Evolutionary conservation across 2,888 invertebrate genomes (phyloP).

Genomic region (Meandrusa payeni): DNA sequence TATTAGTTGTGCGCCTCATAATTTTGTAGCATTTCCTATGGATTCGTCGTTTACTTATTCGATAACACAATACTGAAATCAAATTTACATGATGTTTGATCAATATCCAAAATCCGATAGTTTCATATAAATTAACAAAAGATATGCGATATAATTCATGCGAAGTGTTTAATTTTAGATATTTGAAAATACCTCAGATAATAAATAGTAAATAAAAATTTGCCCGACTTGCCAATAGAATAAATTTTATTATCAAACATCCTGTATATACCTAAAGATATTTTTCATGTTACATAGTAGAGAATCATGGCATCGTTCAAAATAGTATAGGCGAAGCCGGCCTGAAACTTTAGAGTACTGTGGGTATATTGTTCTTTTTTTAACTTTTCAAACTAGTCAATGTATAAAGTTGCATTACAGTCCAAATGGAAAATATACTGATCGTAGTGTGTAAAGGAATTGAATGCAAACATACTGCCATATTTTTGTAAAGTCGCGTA

Average conservation of each 20-base stretch:
- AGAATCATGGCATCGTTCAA: constrained; percentile 56
- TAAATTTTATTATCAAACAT: constrained; percentile 59
- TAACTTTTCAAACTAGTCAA: constrained; percentile 29
- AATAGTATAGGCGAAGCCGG: constrained; percentile 75
- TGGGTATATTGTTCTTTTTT: constrained; percentile 41
- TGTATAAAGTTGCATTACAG: constrained; percentile 34
- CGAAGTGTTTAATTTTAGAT: no score
- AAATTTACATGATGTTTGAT: constrained; percentile 70
- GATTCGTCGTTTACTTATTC: constrained; percentile 40
- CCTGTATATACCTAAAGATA: constrained; percentile 56
- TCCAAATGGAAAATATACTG: constrained; percentile 36
- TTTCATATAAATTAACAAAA: constrained; percentile 26
- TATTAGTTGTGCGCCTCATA: constrained; percentile 68
- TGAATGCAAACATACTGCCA: constrained; percentile 76
- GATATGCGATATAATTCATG: constrained; percentile 27
- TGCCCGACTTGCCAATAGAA: constrained; percentile 35
- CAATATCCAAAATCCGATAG: constrained; percentile 31
- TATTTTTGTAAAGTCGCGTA: constrained; percentile 54
- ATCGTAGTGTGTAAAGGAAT: constrained; percentile 60
- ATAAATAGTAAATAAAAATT: constrained; percentile 45
- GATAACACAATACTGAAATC: constrained; percentile 44
- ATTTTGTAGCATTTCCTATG: constrained; percentile 51
- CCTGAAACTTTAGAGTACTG: constrained; percentile 63
- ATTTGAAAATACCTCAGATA: constrained; percentile 39
- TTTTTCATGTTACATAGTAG: constrained; percentile 44